Conservation (phyloP, 2,797 vertebrate genomes). For the Semotilus atromaculatus region DNA sequence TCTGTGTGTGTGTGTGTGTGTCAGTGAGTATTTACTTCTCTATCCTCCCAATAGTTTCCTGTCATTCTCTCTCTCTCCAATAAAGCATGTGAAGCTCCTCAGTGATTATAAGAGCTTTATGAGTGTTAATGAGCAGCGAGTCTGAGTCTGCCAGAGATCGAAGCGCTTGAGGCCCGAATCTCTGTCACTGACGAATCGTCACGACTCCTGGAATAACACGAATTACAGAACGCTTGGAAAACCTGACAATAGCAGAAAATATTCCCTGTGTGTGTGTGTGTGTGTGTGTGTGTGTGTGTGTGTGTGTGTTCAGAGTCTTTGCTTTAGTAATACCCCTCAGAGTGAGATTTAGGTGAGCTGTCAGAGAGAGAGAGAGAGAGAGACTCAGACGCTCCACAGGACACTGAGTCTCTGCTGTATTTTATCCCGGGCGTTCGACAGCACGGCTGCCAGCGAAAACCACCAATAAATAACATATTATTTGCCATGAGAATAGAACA, state of each 20-base stretch:
- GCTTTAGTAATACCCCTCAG: conserved; percentile 60
- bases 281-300: conserved; percentile 32
- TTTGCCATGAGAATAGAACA: conserved; percentile 55
- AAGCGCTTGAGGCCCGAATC: conserved; percentile 15
- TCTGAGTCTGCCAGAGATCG: conserved; percentile 18
- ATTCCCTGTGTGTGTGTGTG: conserved; percentile 26
- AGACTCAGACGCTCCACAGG: conserved; percentile 54
- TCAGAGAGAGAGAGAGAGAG: conserved; percentile 48
- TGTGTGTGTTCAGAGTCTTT: conserved; percentile 43
- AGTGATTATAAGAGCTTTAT: conserved; percentile 25
- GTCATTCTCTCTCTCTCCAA: background rate
- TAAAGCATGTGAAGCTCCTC: background rate
- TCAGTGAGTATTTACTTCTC: background rate
- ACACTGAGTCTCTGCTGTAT: conserved; percentile 48
- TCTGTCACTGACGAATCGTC: conserved; percentile 29
- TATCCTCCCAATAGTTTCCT: background rate
- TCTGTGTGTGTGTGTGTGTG: accelerated
- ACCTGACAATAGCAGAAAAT: conserved; percentile 32
- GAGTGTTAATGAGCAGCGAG: conserved; percentile 7
- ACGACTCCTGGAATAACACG: conserved; percentile 39
- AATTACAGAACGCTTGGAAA: conserved; percentile 32
- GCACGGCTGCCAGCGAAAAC: conserved; percentile 56
- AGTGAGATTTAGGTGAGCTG: conserved; percentile 64
- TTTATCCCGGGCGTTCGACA: conserved; percentile 55
- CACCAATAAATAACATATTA: conserved; percentile 62